Conservation (phyloP, 2,888 invertebrate genomes). For the Cephus sareptanus region DNA sequence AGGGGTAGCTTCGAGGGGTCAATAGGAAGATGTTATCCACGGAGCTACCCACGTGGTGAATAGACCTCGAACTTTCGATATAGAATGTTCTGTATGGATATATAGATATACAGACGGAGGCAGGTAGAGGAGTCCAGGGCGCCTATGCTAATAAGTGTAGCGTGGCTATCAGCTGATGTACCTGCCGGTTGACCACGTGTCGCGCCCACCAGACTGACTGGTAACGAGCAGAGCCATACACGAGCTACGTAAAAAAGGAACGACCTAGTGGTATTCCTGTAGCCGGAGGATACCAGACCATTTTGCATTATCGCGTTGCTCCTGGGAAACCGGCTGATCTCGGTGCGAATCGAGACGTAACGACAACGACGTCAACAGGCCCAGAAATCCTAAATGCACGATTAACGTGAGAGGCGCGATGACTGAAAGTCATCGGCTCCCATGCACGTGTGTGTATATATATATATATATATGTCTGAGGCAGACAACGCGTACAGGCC, state of each 20-base stretch:
- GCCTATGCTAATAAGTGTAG: background rate
- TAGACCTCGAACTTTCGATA: background rate
- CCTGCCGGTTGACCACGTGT: background rate
- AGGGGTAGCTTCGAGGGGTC: background rate
- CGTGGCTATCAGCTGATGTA: background rate
- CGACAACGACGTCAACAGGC: no score
- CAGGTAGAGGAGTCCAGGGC: background rate
- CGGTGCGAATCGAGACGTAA: background rate
- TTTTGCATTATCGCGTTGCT: background rate
- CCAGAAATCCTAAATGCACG: background rate
- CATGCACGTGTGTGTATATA: no score
- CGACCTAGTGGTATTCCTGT: background rate
- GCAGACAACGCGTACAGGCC: background rate
- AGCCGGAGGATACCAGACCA: background rate
- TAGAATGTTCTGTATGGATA: no score
- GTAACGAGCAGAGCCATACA: background rate
- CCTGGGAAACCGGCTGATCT: background rate
- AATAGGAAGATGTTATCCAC: background rate
- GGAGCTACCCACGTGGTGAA: background rate
- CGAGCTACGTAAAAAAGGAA: background rate
- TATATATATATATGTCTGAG: background rate
- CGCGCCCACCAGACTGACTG: background rate
- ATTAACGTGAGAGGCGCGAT: background rate
- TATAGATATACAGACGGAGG: no score
- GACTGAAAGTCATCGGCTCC: background rate